These are phyloP conservation scores for Papilio polytes DNA, from an alignment of 1,140 invertebrate species.

Conservation along the genomic window DNA sequence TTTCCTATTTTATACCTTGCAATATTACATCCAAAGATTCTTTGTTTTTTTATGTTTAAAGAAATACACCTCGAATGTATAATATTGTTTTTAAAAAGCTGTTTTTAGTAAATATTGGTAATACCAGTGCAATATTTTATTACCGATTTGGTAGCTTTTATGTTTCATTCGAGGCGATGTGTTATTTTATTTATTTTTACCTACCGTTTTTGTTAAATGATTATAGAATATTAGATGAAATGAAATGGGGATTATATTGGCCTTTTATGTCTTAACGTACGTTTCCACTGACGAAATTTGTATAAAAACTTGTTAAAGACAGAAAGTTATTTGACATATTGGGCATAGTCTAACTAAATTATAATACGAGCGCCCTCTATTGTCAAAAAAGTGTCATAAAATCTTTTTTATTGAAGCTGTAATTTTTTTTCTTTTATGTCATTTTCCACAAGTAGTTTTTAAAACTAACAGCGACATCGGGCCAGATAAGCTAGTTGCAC, in stretches of 20 bases:
- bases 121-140: slow-evolving; percentile 39
- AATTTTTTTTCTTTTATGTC: no score
- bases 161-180: slow-evolving; percentile 44
- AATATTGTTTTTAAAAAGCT: slow-evolving; percentile 28
- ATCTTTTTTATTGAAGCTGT: no score
- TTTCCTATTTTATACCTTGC: slow-evolving; percentile 43
- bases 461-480: no score
- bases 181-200: slow-evolving; percentile 52
- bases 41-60: slow-evolving; percentile 46
- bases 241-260: slow-evolving; percentile 53
- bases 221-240: slow-evolving; percentile 48
- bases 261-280: slow-evolving; percentile 54
- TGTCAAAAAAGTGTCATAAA: no score
- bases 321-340: no score
- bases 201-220: slow-evolving; percentile 51
- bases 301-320: no score
- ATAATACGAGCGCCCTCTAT: no score
- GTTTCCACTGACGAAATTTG: background rate
- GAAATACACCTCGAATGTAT: slow-evolving; percentile 43
- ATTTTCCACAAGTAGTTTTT: no score
- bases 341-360: no score
- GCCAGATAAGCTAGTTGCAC: no score
- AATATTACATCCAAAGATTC: slow-evolving; percentile 60
- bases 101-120: slow-evolving; percentile 25
- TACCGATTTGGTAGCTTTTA: slow-evolving; percentile 49